A percentile compares a stretch with the other conserved stretches of the same genome.
Evolutionary conservation across 2,113 vertebrate species (phyloP).

Genomic region (Eupsittula cactorum): DNA sequence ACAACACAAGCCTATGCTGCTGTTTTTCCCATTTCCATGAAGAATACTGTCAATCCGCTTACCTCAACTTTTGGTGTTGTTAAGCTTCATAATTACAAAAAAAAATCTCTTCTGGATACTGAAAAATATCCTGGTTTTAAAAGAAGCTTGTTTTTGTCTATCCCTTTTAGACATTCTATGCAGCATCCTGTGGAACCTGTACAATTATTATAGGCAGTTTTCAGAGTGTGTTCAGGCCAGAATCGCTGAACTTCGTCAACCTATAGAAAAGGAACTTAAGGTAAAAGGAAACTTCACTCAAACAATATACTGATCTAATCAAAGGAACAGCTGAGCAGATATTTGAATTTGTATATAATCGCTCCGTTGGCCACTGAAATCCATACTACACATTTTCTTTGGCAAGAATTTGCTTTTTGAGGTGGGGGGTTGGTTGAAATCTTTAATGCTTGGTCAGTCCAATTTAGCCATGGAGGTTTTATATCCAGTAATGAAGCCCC

Average conservation of each 20-base stretch:
- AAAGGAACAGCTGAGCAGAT: neutral
- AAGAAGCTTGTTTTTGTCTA: neutral
- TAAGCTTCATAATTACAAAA: neutral
- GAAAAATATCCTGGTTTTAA: neutral
- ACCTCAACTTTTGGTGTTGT: neutral
- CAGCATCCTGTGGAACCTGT: conserved; percentile 92
- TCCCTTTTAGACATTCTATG: conserved; percentile 81
- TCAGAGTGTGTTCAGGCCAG: conserved; percentile 81
- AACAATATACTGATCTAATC: neutral
- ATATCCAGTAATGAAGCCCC: neutral
- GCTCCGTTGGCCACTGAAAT: neutral
- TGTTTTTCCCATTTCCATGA: neutral
- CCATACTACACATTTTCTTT: neutral
- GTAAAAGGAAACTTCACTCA: conserved; percentile 66
- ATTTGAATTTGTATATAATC: neutral
- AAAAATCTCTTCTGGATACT: neutral
- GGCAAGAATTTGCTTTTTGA: neutral
- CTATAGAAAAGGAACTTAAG: conserved; percentile 96
- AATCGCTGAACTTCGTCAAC: conserved; percentile 85
- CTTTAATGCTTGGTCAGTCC: neutral
- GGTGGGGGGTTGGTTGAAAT: neutral
- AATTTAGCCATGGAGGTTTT: neutral
- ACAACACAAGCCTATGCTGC: neutral
- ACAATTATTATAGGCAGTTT: conserved; percentile 94
- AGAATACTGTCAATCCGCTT: neutral